Percentiles rank a stretch among this genome's conserved stretches.
These are phyloP conservation scores for Lasioglossum pauxillum DNA, from an alignment of 2,888 invertebrate species.

Conservation along the genomic window DNA sequence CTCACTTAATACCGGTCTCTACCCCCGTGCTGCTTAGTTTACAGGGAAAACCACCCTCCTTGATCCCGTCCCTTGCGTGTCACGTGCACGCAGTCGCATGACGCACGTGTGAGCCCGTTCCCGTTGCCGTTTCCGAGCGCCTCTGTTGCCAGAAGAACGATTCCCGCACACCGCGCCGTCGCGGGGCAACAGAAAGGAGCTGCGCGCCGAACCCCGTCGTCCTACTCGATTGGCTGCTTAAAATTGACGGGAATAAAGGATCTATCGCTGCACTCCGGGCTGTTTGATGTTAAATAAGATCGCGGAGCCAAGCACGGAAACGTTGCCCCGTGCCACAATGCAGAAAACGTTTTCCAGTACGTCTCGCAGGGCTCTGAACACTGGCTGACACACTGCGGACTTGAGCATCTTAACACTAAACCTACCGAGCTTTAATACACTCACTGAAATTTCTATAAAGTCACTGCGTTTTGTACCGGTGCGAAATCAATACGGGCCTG, in stretches of 20 bases:
- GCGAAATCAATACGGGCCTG: too few relatives aligned
- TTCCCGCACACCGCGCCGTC: conserved; percentile 8
- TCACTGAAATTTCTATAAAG: too few relatives aligned
- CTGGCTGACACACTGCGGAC: neutral
- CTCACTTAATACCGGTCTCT: conserved; percentile 60
- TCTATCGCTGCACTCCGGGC: neutral
- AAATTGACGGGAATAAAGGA: conserved; percentile 8
- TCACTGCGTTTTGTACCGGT: too few relatives aligned
- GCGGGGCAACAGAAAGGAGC: conserved; percentile 15
- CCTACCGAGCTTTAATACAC: too few relatives aligned
- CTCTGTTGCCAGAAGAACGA: conserved; percentile 54
- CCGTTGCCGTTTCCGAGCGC: conserved; percentile 36
- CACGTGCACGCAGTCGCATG: conserved; percentile 78
- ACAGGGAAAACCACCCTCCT: conserved; percentile 70
- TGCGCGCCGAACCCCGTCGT: neutral
- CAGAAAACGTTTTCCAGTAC: neutral
- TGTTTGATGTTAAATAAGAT: neutral
- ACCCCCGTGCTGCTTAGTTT: conserved; percentile 72
- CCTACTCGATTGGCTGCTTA: conserved; percentile 25
- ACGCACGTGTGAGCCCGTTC: conserved; percentile 74
- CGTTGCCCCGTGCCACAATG: neutral
- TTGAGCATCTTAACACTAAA: neutral
- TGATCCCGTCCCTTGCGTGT: conserved; percentile 72
- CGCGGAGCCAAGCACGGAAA: neutral
- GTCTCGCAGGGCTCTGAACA: neutral